These are phyloP conservation scores for Trilocha varians DNA, from an alignment of 2,888 invertebrate genomes.

Conservation along the genomic window DNA sequence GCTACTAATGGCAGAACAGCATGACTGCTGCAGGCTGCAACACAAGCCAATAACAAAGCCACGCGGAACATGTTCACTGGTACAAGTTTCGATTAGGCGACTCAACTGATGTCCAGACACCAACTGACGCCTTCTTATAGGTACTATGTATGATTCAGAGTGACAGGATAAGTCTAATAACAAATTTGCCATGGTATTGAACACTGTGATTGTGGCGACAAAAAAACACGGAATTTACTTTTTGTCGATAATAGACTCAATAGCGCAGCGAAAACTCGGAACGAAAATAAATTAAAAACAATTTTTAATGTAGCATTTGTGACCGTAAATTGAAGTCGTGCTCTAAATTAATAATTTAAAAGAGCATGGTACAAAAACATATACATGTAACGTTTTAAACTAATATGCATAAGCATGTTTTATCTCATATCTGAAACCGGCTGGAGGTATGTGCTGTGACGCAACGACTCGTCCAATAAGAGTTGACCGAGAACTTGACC, in stretches of 20 bases:
- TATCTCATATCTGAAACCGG: constrained; percentile 53
- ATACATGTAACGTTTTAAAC: not conserved
- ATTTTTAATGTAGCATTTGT: not conserved
- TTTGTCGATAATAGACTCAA: constrained; percentile 23
- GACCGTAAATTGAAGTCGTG: no score
- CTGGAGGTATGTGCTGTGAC: constrained; percentile 34
- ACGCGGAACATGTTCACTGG: constrained; percentile 38
- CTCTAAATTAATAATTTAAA: no score
- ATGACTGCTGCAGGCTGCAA: constrained; percentile 37
- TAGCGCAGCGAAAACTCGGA: constrained; percentile 18
- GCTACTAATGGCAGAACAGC: constrained; percentile 36
- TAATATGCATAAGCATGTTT: constrained; percentile 14
- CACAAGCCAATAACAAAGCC: constrained; percentile 29
- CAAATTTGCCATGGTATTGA: constrained; percentile 47
- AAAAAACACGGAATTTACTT: constrained; percentile 36
- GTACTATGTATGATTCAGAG: constrained; percentile 42
- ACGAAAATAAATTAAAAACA: not conserved
- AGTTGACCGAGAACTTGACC: constrained; percentile 59
- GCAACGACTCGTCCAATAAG: constrained; percentile 39
- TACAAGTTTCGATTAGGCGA: constrained; percentile 15
- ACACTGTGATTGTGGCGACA: constrained; percentile 31
- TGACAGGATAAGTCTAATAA: constrained; percentile 47
- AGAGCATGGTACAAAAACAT: no score
- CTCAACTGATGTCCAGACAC: constrained; percentile 29
- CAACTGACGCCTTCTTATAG: constrained; percentile 43